These are phyloP conservation scores for Sympetrum striolatum DNA, from an alignment of 2,888 invertebrate species.

Conservation along the genomic window DNA sequence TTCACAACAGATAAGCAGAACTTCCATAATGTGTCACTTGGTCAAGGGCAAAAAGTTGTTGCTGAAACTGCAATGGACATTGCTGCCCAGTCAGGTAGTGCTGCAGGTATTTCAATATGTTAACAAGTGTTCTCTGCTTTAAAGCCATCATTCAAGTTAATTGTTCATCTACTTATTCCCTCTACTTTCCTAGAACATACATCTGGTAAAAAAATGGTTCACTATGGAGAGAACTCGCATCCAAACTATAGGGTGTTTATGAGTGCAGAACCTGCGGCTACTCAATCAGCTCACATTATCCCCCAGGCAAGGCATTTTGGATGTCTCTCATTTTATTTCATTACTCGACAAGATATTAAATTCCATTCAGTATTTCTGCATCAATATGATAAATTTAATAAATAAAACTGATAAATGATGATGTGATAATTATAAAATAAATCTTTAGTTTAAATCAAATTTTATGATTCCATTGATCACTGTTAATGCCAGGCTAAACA, in stretches of 20 bases:
- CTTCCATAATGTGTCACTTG: constrained; percentile 94
- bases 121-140: neutral
- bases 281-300: constrained; percentile 87
- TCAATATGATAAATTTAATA: too few relatives aligned
- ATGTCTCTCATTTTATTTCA: neutral
- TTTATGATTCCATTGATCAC: too few relatives aligned
- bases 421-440: too few relatives aligned
- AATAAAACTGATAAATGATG: too few relatives aligned
- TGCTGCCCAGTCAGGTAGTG: constrained; percentile 83
- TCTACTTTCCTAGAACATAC: constrained; percentile 76
- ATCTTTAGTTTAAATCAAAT: too few relatives aligned
- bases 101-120: constrained; percentile 67
- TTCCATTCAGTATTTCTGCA: too few relatives aligned
- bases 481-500: too few relatives aligned
- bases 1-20: constrained; percentile 83
- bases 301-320: constrained; percentile 71
- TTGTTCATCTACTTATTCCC: neutral
- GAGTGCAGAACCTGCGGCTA: constrained; percentile 93
- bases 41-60: constrained; percentile 92
- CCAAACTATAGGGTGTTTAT: constrained; percentile 85
- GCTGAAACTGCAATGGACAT: constrained; percentile 93
- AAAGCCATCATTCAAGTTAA: too few relatives aligned
- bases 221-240: constrained; percentile 81
- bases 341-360: too few relatives aligned
- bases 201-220: constrained; percentile 95